Percentiles rank a stretch among this genome's conserved stretches.
These are phyloP conservation scores for Artemia sp. DNA, from an alignment of 2,888 invertebrate genomes.

Conservation along the genomic window DNA sequence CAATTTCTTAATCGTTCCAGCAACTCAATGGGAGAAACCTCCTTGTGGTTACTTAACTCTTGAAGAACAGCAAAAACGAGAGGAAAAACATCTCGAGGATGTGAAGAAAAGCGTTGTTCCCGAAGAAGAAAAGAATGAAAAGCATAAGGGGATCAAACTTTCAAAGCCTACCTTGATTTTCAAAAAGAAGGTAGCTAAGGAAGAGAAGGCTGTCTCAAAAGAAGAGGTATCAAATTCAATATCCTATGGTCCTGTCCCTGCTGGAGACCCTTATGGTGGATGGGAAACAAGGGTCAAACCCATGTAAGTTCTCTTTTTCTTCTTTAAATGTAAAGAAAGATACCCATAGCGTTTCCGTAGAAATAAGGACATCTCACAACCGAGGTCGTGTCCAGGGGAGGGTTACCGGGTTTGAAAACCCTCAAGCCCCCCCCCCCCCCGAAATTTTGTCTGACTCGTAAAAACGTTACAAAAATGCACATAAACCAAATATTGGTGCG, in stretches of 20 bases:
- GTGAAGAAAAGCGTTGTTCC: too few relatives aligned
- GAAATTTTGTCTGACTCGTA: too few relatives aligned
- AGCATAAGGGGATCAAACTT: not conserved
- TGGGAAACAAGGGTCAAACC: conserved; percentile 6
- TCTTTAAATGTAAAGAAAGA: too few relatives aligned
- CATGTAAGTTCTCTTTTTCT: not conserved
- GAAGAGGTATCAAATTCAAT: not conserved
- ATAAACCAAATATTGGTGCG: too few relatives aligned
- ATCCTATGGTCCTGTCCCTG: not conserved
- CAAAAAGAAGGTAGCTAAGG: not conserved
- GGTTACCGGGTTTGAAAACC: too few relatives aligned
- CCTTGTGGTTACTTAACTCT: not conserved
- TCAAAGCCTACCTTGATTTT: not conserved
- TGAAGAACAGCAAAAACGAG: not conserved
- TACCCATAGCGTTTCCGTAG: too few relatives aligned
- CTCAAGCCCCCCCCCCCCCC: too few relatives aligned
- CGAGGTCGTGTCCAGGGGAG: too few relatives aligned
- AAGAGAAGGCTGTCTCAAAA: not conserved
- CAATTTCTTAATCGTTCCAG: not conserved
- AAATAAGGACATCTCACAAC: too few relatives aligned
- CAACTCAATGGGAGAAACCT: conserved; percentile 8
- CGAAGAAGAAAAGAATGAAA: not conserved
- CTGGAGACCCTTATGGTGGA: not conserved
- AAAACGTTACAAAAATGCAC: too few relatives aligned
- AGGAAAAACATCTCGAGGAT: not conserved